These are phyloP conservation scores for Arion vulgaris DNA, from an alignment of 1,140 invertebrate species.

Conservation along the genomic window DNA sequence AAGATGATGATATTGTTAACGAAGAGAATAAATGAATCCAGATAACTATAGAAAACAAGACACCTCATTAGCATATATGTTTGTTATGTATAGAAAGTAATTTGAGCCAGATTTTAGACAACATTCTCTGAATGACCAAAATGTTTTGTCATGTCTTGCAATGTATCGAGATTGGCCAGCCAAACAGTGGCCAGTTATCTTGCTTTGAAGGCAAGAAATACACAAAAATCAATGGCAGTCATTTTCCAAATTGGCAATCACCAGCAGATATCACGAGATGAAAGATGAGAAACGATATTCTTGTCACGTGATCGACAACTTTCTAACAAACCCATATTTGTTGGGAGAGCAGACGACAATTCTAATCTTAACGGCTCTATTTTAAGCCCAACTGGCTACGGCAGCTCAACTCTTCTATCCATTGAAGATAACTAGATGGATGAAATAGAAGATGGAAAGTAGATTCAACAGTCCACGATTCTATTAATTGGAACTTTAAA, in stretches of 20 bases:
- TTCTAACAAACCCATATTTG: conserved; percentile 15
- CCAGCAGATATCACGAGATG: not conserved
- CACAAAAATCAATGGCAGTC: not conserved
- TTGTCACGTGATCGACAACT: not conserved
- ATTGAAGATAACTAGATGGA: not conserved
- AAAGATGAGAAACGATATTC: not conserved
- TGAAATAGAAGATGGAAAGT: not conserved
- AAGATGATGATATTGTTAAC: no score
- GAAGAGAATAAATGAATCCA: no score
- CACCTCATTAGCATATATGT: no score
- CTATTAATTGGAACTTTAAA: not conserved
- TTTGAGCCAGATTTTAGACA: no score
- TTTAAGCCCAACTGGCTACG: not conserved
- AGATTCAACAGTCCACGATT: not conserved
- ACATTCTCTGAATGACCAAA: no score
- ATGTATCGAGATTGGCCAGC: not conserved
- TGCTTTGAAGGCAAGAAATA: not conserved
- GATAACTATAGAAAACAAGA: no score
- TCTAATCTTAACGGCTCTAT: not conserved
- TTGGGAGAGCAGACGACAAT: not conserved
- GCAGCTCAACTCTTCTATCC: not conserved
- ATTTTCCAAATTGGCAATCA: conserved; percentile 6
- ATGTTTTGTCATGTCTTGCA: not conserved
- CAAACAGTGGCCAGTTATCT: not conserved
- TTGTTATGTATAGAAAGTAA: no score